Base-by-base conservation (phyloP, 2,888 invertebrate genomes). In the Chironomus riparius region DNA sequence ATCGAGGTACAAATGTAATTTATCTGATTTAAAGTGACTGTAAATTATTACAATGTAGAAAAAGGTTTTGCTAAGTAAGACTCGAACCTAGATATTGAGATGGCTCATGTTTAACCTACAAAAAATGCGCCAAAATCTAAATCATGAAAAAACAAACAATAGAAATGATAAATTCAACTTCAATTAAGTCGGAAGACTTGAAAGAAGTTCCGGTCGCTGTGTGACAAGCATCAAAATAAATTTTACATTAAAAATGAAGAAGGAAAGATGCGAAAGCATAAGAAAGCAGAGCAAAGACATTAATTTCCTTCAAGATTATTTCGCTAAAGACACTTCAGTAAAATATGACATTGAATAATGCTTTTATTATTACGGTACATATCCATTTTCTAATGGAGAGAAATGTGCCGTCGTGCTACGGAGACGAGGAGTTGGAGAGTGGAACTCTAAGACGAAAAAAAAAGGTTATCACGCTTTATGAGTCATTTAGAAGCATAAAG, bases 271-370 rank as follows among this genome's bases (percentile, higher is more conserved):
- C n/a, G 13, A 24, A 22, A 13, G 65, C 18, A 13, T 2, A 13
- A 65, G 65, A 65, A 65, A 65, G 65, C 22, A 65, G 15, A 18
- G 24, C 22, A 65, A 74, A 74, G 68, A 74, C 74, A 74, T 74
- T 74, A 74, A 74, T 74, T 74, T 74, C 68, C 74, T 68, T 74
- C 68, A 74, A 74, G 62, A 62, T 65, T 65, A 65, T 24, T 24
- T 65, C 65, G 65, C 24, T 65, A 65, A 65, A 65, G 65, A 65
- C 65, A 65, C 65, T 65, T 24, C 65, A 68, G 68, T 22, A 50
- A 74, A 73, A 74, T 74, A 74, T 74, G 74, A 74, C 74, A 74
- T 68, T 74, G 74, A 74, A 74, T 68, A 74, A 74, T 74, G 74
- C 28, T 68, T 74, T 74, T 74, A 68, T 74, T 74, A 65, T 74